Base-by-base conservation (phyloP, 2,797 vertebrate genomes). In the Gadopsis marmoratus region DNA sequence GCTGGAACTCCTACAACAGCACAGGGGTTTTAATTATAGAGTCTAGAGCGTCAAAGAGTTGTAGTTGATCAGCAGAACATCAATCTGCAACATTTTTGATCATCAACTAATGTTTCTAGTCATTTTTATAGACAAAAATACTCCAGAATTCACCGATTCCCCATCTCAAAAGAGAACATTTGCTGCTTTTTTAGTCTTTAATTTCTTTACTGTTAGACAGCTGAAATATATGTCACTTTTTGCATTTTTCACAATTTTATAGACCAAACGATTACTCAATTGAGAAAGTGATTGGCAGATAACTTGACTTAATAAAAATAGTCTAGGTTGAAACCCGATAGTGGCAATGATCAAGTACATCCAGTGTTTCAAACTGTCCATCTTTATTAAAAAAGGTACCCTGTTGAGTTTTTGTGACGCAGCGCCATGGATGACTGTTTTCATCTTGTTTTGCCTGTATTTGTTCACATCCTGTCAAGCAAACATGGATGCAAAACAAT, bases 1-100 rank as follows among this genome's bases (percentile, higher is more conserved):
- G 96, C 95, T 21, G 88, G 77, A 83, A 95, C 96, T 26, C 95
- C 98, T 99, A 21, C 23, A 61, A 29, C 1, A 68, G 21, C 31
- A 83, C 33, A 78, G 10, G 47, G 9, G 26, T 13, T 54, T 45
- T 26, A 16, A 61, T 23, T 23, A 35, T 17, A 62, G 16, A 21
- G 31, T 58, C 41, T 31, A 12, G 12, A 69, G 47, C 31, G 5
- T 23, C 31, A 31, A 17, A 8, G 3, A 7, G 2, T 19, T 4
- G 13, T 5, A 8, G 16, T 23, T 3, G 12, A 43, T 50, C 2
- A 1, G 23, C 23, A 53, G 5, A 66, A 50, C 4, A 8, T 26
- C 26, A 45, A 31, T 35, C 37, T 23, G 2, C 37, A 63, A 29
- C 11, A 31, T 33, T 3, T 55, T 19, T 59, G 3, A 71, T 37